Percentiles rank a stretch among this genome's conserved stretches.
These are phyloP conservation scores for Drosophila repletoides DNA, from an alignment of 1,140 invertebrate species.

Conservation along the genomic window DNA sequence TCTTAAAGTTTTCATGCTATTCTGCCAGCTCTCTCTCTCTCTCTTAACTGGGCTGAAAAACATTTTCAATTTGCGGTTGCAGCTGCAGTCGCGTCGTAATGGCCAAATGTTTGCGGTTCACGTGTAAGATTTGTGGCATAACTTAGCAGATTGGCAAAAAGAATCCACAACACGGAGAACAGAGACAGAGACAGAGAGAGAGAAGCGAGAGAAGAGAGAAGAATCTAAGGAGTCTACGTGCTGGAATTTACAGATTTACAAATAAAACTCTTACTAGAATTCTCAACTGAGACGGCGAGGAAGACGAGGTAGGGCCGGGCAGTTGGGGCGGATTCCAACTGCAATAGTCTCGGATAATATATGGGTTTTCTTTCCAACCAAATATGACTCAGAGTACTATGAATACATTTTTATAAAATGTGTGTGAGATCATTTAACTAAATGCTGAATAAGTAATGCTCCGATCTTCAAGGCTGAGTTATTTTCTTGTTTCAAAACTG, in stretches of 20 bases:
- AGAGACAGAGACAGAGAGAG: neutral
- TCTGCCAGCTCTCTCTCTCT: neutral
- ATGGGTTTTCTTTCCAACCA: too few relatives aligned
- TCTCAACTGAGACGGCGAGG: too few relatives aligned
- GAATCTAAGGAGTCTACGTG: slow-evolving; percentile 2
- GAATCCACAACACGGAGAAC: neutral
- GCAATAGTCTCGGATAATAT: too few relatives aligned
- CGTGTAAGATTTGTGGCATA: slow-evolving; percentile 62
- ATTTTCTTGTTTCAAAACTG: too few relatives aligned
- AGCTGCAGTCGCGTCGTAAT: slow-evolving; percentile 46
- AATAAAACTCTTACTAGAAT: neutral
- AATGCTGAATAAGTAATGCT: too few relatives aligned
- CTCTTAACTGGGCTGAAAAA: slow-evolving; percentile 24
- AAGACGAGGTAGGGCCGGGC: too few relatives aligned
- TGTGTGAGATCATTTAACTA: too few relatives aligned
- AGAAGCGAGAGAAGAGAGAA: too few relatives aligned
- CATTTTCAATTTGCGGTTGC: slow-evolving; percentile 49
- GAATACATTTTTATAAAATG: too few relatives aligned
- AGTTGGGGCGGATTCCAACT: too few relatives aligned
- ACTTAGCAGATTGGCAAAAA: slow-evolving; percentile 44
- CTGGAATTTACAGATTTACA: slow-evolving; percentile 12
- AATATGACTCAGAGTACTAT: too few relatives aligned
- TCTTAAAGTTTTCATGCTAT: neutral
- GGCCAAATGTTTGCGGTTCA: slow-evolving; percentile 63
- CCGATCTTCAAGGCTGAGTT: too few relatives aligned